Evolutionary conservation across 2,797 vertebrate genomes (phyloP).

Genomic region (Danio kyathit): DNA sequence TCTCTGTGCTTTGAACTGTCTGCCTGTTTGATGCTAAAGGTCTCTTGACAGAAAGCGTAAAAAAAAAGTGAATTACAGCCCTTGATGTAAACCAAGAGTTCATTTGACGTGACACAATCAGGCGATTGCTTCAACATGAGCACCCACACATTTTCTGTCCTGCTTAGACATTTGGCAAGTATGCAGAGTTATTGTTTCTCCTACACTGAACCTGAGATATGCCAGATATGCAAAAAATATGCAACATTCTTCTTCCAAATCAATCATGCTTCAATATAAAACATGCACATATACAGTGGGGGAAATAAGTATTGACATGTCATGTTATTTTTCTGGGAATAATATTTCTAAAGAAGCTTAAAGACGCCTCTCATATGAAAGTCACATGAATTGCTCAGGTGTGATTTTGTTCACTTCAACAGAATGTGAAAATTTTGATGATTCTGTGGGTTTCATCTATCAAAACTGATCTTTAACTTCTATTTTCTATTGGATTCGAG

Average conservation of each 20-base stretch:
- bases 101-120: conserved; percentile 10
- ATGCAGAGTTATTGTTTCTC: not conserved
- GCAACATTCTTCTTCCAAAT: not conserved
- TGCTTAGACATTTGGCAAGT: conserved; percentile 1
- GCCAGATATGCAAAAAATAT: not conserved
- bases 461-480: no score
- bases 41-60: conserved; percentile 1
- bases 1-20: conserved; percentile 4
- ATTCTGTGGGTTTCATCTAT: no score
- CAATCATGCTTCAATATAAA: not conserved
- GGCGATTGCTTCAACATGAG: not conserved
- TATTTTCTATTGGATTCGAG: no score
- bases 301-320: no score
- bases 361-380: no score
- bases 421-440: no score
- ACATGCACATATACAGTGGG: not conserved
- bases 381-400: no score
- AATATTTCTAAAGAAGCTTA: no score
- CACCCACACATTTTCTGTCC: conserved; percentile 1
- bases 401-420: no score
- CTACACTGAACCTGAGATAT: not conserved
- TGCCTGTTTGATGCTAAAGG: conserved; percentile 5
- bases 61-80: not conserved
- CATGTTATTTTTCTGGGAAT: no score
- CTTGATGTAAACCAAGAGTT: conserved; percentile 13